Base-by-base conservation (phyloP, 2,888 invertebrate genomes). In the Epiblema foenella region DNA sequence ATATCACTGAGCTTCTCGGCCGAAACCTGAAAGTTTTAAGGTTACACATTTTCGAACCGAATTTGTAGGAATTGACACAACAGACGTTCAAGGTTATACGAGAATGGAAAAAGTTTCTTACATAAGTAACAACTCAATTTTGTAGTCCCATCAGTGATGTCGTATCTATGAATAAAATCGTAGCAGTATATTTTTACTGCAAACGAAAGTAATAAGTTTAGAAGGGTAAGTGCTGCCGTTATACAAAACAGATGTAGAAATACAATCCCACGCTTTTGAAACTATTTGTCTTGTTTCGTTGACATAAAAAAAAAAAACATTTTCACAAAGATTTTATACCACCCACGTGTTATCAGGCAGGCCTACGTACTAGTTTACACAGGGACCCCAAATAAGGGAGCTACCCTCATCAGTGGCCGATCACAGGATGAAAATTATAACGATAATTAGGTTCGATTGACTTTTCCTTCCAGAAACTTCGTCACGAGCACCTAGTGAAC, bases 401-500 rank as follows among this genome's bases (percentile, higher is more conserved):
- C n/a, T n/a, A n/a, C n/a, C n/a, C n/a, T n/a, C n/a, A n/a, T n/a
- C n/a, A n/a, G n/a, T n/a, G n/a, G n/a, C n/a, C n/a, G n/a, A n/a
- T n/a, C n/a, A n/a, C n/a, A n/a, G n/a, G n/a, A n/a, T n/a, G n/a
- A n/a, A n/a, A n/a, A n/a, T n/a, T n/a, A n/a, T n/a, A n/a, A n/a
- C n/a, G n/a, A n/a, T n/a, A n/a, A 33, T 33, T 5, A 33, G 2
- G 7, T 12, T n/a, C n/a, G n/a, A 18, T 54, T 68, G 8, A 64
- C 39, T 17, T 24, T 4, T 3, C 17, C 5, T 79, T 83, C 5
- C 91, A 98, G 98, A 97, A 96, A 95, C 94, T 98, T 71, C 96
- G 96, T 9, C 98, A 98, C 85, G 97, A 98, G 80, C 98, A 98
- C 89, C 89, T 98, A 73, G 97, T 98, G 66, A 97, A 97, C 83